phyloP scores from a whole-genome alignment of 1,140 invertebrate genomes.

The Phortica variegata region DNA sequence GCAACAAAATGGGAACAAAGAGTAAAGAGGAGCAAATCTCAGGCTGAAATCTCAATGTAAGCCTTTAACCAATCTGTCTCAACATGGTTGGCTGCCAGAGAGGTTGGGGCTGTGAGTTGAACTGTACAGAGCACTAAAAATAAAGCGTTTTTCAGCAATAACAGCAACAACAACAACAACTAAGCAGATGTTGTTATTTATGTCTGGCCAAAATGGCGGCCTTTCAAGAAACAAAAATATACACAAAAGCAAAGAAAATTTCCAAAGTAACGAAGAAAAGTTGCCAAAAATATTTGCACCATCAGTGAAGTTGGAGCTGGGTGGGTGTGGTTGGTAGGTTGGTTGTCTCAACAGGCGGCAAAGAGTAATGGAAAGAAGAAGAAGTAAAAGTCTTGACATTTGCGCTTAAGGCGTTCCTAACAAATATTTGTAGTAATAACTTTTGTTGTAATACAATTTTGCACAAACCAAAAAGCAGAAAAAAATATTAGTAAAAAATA shows the following conservation, averaged over 20 bases:
- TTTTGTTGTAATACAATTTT: no score
- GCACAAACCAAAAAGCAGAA: no score
- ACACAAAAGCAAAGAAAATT: slow-evolving; percentile 7
- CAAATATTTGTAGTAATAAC: no score
- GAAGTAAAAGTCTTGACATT: no score
- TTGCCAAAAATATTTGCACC: slow-evolving; percentile 28
- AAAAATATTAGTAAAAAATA: slow-evolving; percentile 5
- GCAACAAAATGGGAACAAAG: no score
- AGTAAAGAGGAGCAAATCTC: no score
- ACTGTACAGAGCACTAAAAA: no score
- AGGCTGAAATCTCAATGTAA: no score
- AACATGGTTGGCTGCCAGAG: no score
- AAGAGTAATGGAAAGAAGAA: neutral
- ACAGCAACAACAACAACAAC: slow-evolving; percentile 28
- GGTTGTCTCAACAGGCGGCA: neutral
- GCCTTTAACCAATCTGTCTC: no score
- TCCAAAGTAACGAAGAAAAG: no score
- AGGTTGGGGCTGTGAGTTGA: no score
- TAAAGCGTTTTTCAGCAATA: slow-evolving; percentile 2
- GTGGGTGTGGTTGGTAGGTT: neutral
- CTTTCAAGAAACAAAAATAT: slow-evolving; percentile 3
- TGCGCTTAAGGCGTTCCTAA: slow-evolving; percentile 13
- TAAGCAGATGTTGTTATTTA: slow-evolving; percentile 1
- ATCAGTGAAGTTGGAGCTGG: slow-evolving; percentile 22
- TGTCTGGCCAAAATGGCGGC: neutral